phyloP scores from a whole-genome alignment of 1,140 invertebrate genomes.

The Catajapyx aquilonaris region DNA sequence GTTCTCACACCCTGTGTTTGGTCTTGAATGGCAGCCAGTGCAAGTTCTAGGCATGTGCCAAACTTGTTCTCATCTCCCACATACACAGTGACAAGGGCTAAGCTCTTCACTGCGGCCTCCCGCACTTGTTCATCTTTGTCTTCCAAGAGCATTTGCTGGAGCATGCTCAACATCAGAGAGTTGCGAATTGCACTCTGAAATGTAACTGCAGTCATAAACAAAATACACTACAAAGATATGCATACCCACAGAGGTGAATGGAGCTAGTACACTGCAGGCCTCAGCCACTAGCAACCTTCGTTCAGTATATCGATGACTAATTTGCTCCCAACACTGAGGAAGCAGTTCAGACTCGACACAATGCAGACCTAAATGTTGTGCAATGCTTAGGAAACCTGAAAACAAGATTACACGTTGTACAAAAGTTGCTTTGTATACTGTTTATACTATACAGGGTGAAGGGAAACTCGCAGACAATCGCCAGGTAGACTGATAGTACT shows the following conservation, averaged over 20 bases:
- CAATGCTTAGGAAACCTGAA: constrained; percentile 34
- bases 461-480: too few relatives aligned
- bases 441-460: too few relatives aligned
- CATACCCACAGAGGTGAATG: constrained; percentile 36
- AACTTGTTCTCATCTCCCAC: constrained; percentile 48
- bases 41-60: too few relatives aligned
- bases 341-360: constrained; percentile 42
- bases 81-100: constrained; percentile 37
- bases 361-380: constrained; percentile 28
- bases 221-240: background rate
- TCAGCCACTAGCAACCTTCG: constrained; percentile 46
- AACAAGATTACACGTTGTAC: constrained; percentile 1
- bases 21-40: constrained; percentile 30
- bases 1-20: constrained; percentile 26
- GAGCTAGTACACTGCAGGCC: constrained; percentile 44
- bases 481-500: too few relatives aligned
- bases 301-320: constrained; percentile 47
- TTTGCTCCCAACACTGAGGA: constrained; percentile 58
- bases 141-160: constrained; percentile 49
- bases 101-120: constrained; percentile 35
- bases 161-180: constrained; percentile 47
- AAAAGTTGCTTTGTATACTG: too few relatives aligned
- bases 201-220: background rate
- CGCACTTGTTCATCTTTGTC: constrained; percentile 43
- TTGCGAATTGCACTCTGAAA: constrained; percentile 37